A percentile compares a stretch with the other conserved stretches of the same genome.
Conservation (phyloP, 2,888 invertebrate species). For the Glyphotaelius pellucidus region DNA sequence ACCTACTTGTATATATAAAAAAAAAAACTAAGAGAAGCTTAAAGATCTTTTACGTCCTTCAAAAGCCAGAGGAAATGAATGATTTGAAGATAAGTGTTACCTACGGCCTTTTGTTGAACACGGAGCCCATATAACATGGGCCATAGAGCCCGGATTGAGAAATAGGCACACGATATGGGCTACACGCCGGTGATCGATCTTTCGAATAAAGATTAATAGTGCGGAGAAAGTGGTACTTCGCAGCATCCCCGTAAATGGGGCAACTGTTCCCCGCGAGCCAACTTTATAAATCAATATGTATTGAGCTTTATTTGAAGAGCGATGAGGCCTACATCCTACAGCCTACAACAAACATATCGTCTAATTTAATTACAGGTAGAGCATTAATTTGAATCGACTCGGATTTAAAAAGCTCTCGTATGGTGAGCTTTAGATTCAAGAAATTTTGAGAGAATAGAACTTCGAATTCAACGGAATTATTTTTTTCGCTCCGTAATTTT, state of each 20-base stretch:
- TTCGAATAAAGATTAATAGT: conserved; percentile 65
- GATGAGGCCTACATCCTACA: not conserved
- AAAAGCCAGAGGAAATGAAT: conserved; percentile 35
- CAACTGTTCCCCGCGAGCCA: conserved; percentile 13
- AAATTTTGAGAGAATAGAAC: too few relatives aligned
- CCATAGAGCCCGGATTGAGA: conserved; percentile 47
- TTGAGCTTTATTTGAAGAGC: conserved; percentile 25
- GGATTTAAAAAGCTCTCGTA: not conserved
- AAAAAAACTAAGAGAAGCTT: not conserved
- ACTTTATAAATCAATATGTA: conserved; percentile 52
- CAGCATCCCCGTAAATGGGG: conserved; percentile 43
- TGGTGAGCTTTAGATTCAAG: too few relatives aligned
- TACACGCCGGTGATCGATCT: conserved; percentile 64
- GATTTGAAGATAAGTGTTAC: conserved; percentile 33
- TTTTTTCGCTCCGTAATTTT: too few relatives aligned
- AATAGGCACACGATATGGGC: conserved; percentile 54
- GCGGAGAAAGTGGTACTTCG: conserved; percentile 47
- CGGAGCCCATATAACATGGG: conserved; percentile 33
- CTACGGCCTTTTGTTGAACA: conserved; percentile 43
- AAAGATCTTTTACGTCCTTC: not conserved
- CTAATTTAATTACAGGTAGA: not conserved
- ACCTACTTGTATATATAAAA: not conserved
- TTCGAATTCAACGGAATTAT: too few relatives aligned
- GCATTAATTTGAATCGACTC: not conserved
- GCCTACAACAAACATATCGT: not conserved